A percentile compares a stretch with the other conserved stretches of the same genome.
These are phyloP conservation scores for Hyposoter dolosus DNA, from an alignment of 2,888 invertebrate species.

Conservation along the genomic window DNA sequence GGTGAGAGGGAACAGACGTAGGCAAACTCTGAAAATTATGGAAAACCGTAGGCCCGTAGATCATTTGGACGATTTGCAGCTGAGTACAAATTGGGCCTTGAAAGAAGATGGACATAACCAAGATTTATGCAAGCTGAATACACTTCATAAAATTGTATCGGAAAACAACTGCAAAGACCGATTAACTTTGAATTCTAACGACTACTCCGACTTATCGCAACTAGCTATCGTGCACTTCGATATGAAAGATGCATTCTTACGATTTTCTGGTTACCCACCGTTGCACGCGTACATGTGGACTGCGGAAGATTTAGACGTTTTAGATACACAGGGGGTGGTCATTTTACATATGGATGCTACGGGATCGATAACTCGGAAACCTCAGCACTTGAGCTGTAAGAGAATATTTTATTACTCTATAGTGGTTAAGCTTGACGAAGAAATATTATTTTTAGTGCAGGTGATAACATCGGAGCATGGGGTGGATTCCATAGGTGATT, in stretches of 20 bases:
- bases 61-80: not conserved
- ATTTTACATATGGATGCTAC: constrained; percentile 67
- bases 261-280: constrained; percentile 19
- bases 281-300: constrained; percentile 43
- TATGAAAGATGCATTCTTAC: constrained; percentile 36
- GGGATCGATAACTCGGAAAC: constrained; percentile 55
- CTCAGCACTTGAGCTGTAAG: constrained; percentile 47
- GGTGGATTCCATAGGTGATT: constrained; percentile 44
- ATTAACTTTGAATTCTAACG: not conserved
- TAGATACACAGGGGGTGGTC: not conserved
- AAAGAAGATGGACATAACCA: constrained; percentile 50
- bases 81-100: not conserved
- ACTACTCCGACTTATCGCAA: constrained; percentile 22
- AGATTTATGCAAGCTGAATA: constrained; percentile 11
- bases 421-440: constrained; percentile 16
- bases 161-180: constrained; percentile 33
- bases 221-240: not conserved
- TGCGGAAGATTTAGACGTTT: constrained; percentile 11
- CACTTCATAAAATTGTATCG: constrained; percentile 18
- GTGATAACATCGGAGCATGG: constrained; percentile 61
- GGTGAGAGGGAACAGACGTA: not conserved
- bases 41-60: not conserved
- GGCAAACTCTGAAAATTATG: not conserved
- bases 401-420: constrained; percentile 45
- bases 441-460: constrained; percentile 19